Conservation (phyloP, 2,888 invertebrate genomes). For the Sphaerophoria taeniata region DNA sequence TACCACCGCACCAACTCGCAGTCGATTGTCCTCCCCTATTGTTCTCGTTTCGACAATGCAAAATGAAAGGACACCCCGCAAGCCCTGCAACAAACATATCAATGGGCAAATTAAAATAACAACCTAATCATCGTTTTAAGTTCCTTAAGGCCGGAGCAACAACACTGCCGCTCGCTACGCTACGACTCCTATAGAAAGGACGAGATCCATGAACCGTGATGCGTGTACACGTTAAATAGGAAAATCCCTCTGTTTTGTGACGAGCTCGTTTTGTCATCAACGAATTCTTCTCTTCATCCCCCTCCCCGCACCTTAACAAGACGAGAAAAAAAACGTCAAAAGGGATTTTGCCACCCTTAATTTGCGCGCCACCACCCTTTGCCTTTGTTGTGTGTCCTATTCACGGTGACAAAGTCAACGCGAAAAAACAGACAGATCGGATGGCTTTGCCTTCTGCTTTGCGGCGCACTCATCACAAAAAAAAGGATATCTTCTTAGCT, state of each 20-base stretch:
- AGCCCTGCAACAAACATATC: constrained; percentile 79
- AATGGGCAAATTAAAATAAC: constrained; percentile 84
- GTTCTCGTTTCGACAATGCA: constrained; percentile 49
- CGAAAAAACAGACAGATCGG: constrained; percentile 35
- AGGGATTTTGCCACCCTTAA: constrained; percentile 76
- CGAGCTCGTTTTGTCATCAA: constrained; percentile 75
- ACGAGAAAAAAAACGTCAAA: constrained; percentile 53
- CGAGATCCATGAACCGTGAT: constrained; percentile 59
- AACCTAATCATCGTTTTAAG: constrained; percentile 84
- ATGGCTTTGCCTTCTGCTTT: constrained; percentile 50
- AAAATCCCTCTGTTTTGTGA: constrained; percentile 59
- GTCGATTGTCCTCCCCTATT: constrained; percentile 65
- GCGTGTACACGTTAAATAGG: constrained; percentile 75
- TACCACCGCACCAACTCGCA: constrained; percentile 58
- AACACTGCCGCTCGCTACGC: constrained; percentile 9
- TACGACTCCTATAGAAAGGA: constrained; percentile 12
- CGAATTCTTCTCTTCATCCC: constrained; percentile 70
- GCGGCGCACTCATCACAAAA: constrained; percentile 65
- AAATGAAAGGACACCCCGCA: constrained; percentile 58
- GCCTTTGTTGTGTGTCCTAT: constrained; percentile 52
- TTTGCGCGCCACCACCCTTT: constrained; percentile 74
- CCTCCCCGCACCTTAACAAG: constrained; percentile 23
- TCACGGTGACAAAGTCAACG: constrained; percentile 75
- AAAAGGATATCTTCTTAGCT: constrained; percentile 48
- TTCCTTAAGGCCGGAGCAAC: constrained; percentile 76